Evolutionary conservation across 2,113 vertebrate species (phyloP).

Genomic region (Copsychus sechellarum): DNA sequence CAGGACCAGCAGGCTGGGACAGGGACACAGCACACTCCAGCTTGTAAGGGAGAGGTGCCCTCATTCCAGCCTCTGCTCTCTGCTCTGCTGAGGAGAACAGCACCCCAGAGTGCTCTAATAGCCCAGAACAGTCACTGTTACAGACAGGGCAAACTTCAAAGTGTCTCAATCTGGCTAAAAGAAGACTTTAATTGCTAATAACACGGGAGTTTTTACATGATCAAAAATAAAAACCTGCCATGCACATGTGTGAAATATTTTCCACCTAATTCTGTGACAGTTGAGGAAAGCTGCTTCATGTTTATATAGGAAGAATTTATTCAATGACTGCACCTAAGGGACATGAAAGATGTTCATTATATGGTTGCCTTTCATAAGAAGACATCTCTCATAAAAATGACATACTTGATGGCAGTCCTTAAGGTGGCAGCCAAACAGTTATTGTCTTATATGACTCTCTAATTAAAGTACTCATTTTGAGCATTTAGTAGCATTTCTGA

Average conservation of each 20-base stretch:
- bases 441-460: not conserved
- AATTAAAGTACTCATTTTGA: not conserved
- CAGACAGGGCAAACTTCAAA: not conserved
- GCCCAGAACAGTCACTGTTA: not conserved
- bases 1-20: rapidly evolving
- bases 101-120: not conserved
- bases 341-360: rapidly evolving
- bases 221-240: not conserved
- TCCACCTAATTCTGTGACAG: not conserved
- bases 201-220: not conserved
- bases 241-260: not conserved
- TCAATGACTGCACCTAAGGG: not conserved
- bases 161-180: not conserved
- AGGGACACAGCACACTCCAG: rapidly evolving
- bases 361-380: not conserved
- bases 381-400: not conserved
- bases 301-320: not conserved
- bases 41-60: not conserved
- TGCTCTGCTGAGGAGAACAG: not conserved
- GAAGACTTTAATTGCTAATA: not conserved
- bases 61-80: not conserved
- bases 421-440: not conserved
- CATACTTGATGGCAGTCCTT: not conserved
- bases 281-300: not conserved
- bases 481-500: not conserved